Conservation (phyloP, 1,140 invertebrate species). For the Ceratosolen fusciceps region DNA sequence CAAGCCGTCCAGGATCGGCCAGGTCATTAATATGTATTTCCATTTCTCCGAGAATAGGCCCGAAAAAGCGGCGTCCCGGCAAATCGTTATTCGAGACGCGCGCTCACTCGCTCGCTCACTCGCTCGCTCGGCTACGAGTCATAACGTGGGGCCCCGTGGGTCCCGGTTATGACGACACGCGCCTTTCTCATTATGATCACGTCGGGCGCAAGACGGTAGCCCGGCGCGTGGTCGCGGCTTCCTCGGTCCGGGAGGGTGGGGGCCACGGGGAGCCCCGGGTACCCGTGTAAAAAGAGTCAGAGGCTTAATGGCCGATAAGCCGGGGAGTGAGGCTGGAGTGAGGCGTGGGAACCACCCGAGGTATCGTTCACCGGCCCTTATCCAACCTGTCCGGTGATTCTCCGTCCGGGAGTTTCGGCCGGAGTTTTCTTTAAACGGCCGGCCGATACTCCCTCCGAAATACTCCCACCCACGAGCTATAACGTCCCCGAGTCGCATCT, state of each 20-base stretch:
- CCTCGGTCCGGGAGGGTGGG: not conserved
- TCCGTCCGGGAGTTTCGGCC: no score
- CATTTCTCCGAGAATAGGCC: conserved; percentile 11
- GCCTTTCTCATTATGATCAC: conserved; percentile 59
- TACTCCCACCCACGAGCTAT: no score
- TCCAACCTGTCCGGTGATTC: not conserved
- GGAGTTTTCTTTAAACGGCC: not conserved
- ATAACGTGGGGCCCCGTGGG: conserved; percentile 48
- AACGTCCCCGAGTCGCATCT: no score
- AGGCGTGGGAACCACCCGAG: conserved; percentile 60
- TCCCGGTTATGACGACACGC: conserved; percentile 14
- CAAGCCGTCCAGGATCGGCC: not conserved
- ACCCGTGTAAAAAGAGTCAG: not conserved
- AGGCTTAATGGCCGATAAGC: conserved; percentile 49
- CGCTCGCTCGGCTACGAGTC: conserved; percentile 26
- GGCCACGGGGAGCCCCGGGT: not conserved
- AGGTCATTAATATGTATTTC: conserved; percentile 36
- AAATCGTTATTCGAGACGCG: conserved; percentile 36
- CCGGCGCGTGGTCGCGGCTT: not conserved
- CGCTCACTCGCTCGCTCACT: not conserved
- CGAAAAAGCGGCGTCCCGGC: not conserved
- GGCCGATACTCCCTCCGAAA: not conserved
- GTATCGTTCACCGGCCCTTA: conserved; percentile 59
- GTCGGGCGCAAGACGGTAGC: conserved; percentile 48
- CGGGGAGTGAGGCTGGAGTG: conserved; percentile 51